phyloP scores from a whole-genome alignment of 1,140 invertebrate genomes.

The Anastrepha obliqua region DNA sequence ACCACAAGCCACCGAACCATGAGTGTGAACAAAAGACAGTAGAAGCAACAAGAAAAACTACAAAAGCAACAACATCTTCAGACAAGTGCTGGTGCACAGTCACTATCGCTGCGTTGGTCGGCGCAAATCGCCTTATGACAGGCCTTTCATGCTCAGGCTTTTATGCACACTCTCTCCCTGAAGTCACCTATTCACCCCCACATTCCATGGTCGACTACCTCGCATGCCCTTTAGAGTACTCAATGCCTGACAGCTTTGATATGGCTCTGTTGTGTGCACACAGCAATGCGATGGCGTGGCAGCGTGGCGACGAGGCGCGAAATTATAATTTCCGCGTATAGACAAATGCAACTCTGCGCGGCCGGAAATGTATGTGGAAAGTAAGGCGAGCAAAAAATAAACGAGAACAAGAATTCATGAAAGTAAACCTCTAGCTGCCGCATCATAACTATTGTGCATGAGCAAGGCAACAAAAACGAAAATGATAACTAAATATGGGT shows the following conservation, averaged over 20 bases:
- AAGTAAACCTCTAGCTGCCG: background rate
- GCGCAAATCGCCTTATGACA: conserved; percentile 12
- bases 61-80: background rate
- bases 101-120: background rate
- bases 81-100: background rate
- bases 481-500: background rate
- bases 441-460: conserved; percentile 17
- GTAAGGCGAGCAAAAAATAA: background rate
- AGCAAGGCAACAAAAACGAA: background rate
- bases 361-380: background rate
- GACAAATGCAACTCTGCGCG: conserved; percentile 32
- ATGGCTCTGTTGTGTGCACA: background rate
- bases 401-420: background rate
- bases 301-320: conserved; percentile 9
- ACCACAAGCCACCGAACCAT: conserved; percentile 12
- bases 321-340: conserved; percentile 49
- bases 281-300: background rate
- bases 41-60: background rate
- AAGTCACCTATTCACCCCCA: background rate
- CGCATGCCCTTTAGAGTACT: background rate
- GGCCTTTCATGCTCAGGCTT: conserved; percentile 6
- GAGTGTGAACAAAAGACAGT: background rate
- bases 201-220: background rate
- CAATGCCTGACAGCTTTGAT: conserved; percentile 39
- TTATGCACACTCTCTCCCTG: background rate